A percentile compares a stretch with the other conserved stretches of the same genome.
These are phyloP conservation scores for Xestia c-nigrum DNA, from an alignment of 2,888 invertebrate genomes.

Conservation along the genomic window DNA sequence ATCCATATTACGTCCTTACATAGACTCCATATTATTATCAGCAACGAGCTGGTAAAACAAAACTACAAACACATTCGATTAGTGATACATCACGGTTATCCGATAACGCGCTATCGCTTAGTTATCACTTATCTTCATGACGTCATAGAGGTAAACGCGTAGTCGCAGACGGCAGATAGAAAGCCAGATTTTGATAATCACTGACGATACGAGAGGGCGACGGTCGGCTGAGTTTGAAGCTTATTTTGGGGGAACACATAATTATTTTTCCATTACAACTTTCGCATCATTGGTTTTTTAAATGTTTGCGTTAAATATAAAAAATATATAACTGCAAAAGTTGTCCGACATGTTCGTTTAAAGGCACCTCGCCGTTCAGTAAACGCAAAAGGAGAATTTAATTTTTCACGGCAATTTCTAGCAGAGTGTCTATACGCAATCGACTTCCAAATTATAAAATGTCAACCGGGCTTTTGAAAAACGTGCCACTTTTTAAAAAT, in stretches of 20 bases:
- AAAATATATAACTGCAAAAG: not conserved
- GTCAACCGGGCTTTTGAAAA: not conserved
- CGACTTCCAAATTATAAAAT: conserved; percentile 17
- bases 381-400: not conserved
- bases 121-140: conserved; percentile 73
- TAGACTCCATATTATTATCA: conserved; percentile 62
- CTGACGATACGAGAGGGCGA: conserved; percentile 49
- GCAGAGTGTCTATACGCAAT: not conserved
- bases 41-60: conserved; percentile 65
- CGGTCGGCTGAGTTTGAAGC: conserved; percentile 36
- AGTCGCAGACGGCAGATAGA: conserved; percentile 60
- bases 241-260: conserved; percentile 51
- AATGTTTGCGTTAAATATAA: conserved; percentile 27
- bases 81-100: conserved; percentile 86
- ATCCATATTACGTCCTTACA: conserved; percentile 24
- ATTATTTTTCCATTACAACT: conserved; percentile 51
- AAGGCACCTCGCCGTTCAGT: not conserved
- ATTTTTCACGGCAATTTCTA: not conserved
- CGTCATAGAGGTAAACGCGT: conserved; percentile 77
- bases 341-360: not conserved
- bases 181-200: conserved; percentile 66
- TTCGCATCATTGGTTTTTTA: conserved; percentile 26
- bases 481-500: not conserved
- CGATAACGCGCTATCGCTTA: conserved; percentile 77
- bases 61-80: conserved; percentile 84